These are phyloP conservation scores for Amblyornis subalaris DNA, from an alignment of 2,113 vertebrate genomes.

Conservation along the genomic window DNA sequence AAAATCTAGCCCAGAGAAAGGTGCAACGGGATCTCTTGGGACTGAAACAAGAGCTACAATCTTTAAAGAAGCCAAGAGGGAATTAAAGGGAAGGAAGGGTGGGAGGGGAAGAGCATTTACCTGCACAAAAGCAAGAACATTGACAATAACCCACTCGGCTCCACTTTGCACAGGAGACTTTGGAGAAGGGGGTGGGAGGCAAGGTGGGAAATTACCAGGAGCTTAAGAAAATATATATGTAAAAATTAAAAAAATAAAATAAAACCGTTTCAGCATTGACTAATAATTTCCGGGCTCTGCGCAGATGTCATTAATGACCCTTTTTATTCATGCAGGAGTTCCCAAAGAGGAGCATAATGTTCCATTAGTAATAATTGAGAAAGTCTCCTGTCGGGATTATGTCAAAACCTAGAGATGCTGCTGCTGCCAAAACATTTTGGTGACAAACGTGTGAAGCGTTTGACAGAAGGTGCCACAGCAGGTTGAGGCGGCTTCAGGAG, in stretches of 20 bases:
- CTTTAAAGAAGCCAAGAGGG: constrained; percentile 26
- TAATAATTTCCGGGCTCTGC: constrained; percentile 71
- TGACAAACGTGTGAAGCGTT: constrained; percentile 67
- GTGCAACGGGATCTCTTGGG: background rate
- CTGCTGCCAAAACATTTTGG: constrained; percentile 82
- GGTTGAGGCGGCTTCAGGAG: constrained; percentile 55
- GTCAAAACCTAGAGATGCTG: constrained; percentile 79
- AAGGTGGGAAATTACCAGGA: constrained; percentile 59
- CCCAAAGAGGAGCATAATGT: constrained; percentile 74
- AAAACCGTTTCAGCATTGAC: constrained; percentile 65
- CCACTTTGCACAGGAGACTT: constrained; percentile 18
- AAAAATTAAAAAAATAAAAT: constrained; percentile 61
- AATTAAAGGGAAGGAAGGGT: constrained; percentile 36
- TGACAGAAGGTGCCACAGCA: constrained; percentile 72
- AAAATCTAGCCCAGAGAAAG: background rate
- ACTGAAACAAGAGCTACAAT: background rate
- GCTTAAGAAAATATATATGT: constrained; percentile 45
- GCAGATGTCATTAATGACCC: constrained; percentile 78
- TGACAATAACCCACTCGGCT: constrained; percentile 36
- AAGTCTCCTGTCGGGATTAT: constrained; percentile 75
- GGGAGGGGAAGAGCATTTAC: constrained; percentile 47
- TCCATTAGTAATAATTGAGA: constrained; percentile 82
- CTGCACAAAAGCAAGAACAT: background rate
- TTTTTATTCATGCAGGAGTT: constrained; percentile 81
- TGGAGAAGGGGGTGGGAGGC: constrained; percentile 41